Evolutionary conservation across 2,888 invertebrate species (phyloP).

Genomic region (Eupithecia exiguata): DNA sequence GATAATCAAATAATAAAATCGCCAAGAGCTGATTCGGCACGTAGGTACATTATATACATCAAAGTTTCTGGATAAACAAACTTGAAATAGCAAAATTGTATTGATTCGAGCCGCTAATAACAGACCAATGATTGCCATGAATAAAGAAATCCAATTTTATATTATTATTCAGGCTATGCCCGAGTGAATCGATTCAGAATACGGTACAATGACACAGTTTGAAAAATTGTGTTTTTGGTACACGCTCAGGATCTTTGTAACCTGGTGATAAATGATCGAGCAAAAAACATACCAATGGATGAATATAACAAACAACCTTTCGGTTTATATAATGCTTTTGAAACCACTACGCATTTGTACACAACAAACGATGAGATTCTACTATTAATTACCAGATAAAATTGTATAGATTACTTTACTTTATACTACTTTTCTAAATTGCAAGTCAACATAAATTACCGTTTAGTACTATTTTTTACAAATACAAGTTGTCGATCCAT

Average conservation of each 20-base stretch:
- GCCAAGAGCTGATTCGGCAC: background rate
- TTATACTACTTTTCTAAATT: background rate
- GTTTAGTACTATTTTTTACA: slow-evolving; percentile 9
- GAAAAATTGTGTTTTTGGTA: slow-evolving; percentile 26
- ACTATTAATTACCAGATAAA: background rate
- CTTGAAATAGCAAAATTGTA: slow-evolving; percentile 47
- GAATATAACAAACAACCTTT: background rate
- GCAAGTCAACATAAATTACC: background rate
- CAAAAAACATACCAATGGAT: background rate
- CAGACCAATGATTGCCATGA: slow-evolving; percentile 42
- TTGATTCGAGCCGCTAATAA: slow-evolving; percentile 32
- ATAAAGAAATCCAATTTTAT: slow-evolving; percentile 51
- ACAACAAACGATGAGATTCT: slow-evolving; percentile 16
- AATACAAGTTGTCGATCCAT: background rate
- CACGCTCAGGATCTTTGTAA: slow-evolving; percentile 15
- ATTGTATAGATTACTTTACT: background rate
- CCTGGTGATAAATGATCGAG: background rate
- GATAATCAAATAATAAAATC: background rate
- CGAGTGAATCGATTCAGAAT: slow-evolving; percentile 45
- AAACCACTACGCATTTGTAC: background rate
- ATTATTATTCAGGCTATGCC: slow-evolving; percentile 49
- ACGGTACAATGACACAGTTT: slow-evolving; percentile 54
- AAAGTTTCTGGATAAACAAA: background rate
- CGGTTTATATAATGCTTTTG: background rate
- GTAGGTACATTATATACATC: background rate